Percentiles rank a stretch among this genome's conserved stretches.
phyloP scores from a whole-genome alignment of 2,797 vertebrate species.

The Macroramphosus scolopax region DNA sequence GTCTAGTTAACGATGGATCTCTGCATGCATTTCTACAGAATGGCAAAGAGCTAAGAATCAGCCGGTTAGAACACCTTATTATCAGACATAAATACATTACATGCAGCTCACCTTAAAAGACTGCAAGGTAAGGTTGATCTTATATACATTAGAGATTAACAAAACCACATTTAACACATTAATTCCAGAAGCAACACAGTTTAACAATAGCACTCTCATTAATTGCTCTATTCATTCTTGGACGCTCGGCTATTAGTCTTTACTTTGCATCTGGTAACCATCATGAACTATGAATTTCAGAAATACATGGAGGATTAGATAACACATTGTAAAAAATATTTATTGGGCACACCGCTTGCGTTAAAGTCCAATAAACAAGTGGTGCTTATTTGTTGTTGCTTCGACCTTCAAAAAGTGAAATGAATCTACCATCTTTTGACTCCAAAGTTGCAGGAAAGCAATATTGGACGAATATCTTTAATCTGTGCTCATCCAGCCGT shows the following conservation, averaged over 20 bases:
- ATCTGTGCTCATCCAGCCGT: constrained; percentile 74
- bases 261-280: constrained; percentile 50
- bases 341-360: background rate
- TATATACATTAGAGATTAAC: too few species aligned
- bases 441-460: constrained; percentile 68
- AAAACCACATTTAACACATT: constrained; percentile 61
- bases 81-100: too few species aligned
- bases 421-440: constrained; percentile 56
- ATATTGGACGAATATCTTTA: constrained; percentile 75
- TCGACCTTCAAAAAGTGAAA: constrained; percentile 55
- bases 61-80: too few species aligned
- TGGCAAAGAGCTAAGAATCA: too few species aligned
- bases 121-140: too few species aligned
- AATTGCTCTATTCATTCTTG: constrained; percentile 69
- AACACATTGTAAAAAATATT: background rate
- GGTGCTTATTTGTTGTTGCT: constrained; percentile 2
- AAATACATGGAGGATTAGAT: background rate
- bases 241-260: constrained; percentile 59
- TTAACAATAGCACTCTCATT: constrained; percentile 49
- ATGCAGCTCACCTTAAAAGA: too few species aligned
- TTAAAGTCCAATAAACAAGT: too few species aligned
- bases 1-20: too few species aligned
- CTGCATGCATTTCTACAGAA: too few species aligned
- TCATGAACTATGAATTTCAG: too few species aligned
- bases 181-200: constrained; percentile 43